These are phyloP conservation scores for Oreochromis tanganicae DNA, from an alignment of 2,113 vertebrate genomes.

Conservation along the genomic window DNA sequence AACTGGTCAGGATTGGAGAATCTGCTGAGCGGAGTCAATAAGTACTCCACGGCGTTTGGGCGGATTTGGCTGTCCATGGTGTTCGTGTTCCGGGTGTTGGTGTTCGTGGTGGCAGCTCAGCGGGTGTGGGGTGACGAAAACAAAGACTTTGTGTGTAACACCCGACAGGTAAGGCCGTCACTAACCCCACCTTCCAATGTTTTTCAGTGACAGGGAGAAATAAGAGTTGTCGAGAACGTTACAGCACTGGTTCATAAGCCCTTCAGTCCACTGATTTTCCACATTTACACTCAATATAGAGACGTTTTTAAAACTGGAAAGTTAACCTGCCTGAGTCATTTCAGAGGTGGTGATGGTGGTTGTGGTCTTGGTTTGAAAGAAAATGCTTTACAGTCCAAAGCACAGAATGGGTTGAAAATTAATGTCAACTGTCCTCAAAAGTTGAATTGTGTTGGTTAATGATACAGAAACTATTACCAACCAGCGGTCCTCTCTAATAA, in stretches of 20 bases:
- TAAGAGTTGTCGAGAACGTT: background rate
- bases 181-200: background rate
- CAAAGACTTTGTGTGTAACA: slow-evolving; percentile 94
- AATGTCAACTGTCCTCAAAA: background rate
- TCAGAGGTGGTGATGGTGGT: background rate
- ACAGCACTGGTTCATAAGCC: background rate
- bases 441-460: background rate
- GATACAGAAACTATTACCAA: background rate
- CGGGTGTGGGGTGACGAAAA: slow-evolving; percentile 88
- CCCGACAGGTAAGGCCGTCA: slow-evolving; percentile 66
- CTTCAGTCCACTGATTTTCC: background rate
- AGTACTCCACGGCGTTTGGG: slow-evolving; percentile 89
- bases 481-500: background rate
- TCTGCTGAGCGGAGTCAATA: slow-evolving; percentile 86
- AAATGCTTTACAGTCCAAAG: background rate
- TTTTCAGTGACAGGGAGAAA: background rate
- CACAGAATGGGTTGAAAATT: background rate
- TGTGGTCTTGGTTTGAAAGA: background rate
- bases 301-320: background rate
- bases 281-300: background rate
- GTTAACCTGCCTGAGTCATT: background rate
- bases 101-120: slow-evolving; percentile 91
- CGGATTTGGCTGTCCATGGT: slow-evolving; percentile 94
- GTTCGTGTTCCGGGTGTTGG: slow-evolving; percentile 88
- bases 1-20: slow-evolving; percentile 84